A percentile compares a stretch with the other conserved stretches of the same genome.
phyloP scores from a whole-genome alignment of 2,888 invertebrate genomes.

The Agrochola macilenta region DNA sequence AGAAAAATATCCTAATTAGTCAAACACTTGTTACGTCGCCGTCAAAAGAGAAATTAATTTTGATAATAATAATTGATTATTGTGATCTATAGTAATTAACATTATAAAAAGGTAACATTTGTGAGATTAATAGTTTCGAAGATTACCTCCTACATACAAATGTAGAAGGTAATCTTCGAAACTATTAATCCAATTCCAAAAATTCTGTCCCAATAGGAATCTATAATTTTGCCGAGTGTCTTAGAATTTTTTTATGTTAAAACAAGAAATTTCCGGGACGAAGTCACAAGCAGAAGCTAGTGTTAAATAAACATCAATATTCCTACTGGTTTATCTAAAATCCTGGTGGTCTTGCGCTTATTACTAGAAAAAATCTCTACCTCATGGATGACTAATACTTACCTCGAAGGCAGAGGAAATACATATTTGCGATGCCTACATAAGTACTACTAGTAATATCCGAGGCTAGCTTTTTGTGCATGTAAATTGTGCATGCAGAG shows the following conservation, averaged over 20 bases:
- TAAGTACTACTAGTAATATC: not conserved
- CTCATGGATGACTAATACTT: slow-evolving; percentile 16
- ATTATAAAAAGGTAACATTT: not conserved
- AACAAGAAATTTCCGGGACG: not conserved
- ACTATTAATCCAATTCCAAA: not conserved
- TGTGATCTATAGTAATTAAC: not conserved
- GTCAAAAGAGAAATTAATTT: not conserved
- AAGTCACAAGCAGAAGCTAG: not conserved
- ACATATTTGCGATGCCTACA: slow-evolving; percentile 34
- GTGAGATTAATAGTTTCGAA: too few relatives aligned
- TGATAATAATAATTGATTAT: not conserved
- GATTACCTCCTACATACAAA: too few relatives aligned
- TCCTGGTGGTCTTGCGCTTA: not conserved
- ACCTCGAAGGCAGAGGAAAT: slow-evolving; percentile 28
- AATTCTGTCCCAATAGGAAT: not conserved
- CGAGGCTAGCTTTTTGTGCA: slow-evolving; percentile 25
- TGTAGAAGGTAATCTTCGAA: not conserved
- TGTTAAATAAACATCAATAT: not conserved
- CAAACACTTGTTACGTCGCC: not conserved
- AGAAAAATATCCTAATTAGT: not conserved
- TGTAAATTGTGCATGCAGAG: slow-evolving; percentile 42
- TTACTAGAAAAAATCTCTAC: not conserved
- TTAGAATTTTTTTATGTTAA: not conserved
- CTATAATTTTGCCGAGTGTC: not conserved
- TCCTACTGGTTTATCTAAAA: not conserved